phyloP scores from a whole-genome alignment of 2,113 vertebrate genomes.

The Neogale vison region DNA sequence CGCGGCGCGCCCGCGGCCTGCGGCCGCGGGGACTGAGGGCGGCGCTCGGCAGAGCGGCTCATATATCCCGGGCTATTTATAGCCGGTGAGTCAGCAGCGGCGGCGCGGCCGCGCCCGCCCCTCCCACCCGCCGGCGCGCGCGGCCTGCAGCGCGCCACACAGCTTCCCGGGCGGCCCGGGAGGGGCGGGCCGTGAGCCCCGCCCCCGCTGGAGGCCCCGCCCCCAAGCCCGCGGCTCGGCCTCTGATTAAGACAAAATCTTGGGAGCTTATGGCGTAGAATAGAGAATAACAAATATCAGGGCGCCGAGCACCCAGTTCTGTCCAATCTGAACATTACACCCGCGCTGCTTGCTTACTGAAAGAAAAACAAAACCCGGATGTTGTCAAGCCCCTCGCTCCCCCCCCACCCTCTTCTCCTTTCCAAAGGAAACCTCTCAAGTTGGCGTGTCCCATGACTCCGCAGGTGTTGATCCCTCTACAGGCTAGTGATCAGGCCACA shows the following conservation, averaged over 20 bases:
- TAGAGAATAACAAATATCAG: neutral
- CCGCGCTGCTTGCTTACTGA: conserved; percentile 2
- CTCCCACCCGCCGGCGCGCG: neutral
- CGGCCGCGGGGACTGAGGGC: conserved; percentile 69
- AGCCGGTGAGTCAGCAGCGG: conserved; percentile 78
- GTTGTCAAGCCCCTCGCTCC: neutral
- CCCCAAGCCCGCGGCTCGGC: rapidly evolving
- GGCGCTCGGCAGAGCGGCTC: conserved; percentile 36
- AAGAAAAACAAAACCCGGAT: neutral
- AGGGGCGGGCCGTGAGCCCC: neutral
- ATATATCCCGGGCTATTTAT: conserved; percentile 80
- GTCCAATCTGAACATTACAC: neutral
- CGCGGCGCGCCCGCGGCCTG: neutral
- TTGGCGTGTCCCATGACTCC: neutral
- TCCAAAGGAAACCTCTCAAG: neutral
- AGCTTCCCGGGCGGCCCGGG: neutral
- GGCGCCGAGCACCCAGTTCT: neutral
- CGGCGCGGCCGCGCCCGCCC: conserved; percentile 54
- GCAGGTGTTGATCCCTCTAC: neutral
- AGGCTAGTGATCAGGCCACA: neutral
- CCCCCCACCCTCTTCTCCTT: neutral
- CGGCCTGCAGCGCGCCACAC: neutral
- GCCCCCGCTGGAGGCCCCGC: neutral
- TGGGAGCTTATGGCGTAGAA: neutral
- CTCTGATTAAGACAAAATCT: neutral